A percentile compares a stretch with the other conserved stretches of the same genome.
These are phyloP conservation scores for Drosophila ficusphila DNA, from an alignment of 1,140 invertebrate species.

Conservation along the genomic window DNA sequence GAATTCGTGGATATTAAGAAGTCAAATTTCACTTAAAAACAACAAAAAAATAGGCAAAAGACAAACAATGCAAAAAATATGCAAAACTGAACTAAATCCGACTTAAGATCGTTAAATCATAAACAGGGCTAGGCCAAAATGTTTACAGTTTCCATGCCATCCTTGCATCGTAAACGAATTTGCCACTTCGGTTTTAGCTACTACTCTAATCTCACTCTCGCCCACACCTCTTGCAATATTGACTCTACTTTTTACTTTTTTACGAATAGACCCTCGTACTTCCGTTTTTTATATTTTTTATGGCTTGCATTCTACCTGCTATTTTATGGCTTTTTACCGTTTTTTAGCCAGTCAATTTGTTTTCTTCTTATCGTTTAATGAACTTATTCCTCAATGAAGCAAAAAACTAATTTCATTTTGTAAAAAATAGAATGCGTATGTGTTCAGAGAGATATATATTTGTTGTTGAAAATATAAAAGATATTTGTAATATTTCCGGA, in stretches of 20 bases:
- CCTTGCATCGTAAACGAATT: conserved; percentile 57
- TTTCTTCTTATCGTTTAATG: conserved; percentile 18
- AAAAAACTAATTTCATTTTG: too few relatives aligned
- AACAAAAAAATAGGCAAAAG: conserved; percentile 48
- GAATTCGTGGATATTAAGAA: conserved; percentile 72
- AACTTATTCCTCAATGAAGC: conserved; percentile 25
- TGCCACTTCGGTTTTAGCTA: conserved; percentile 8
- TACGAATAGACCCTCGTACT: conserved; percentile 11
- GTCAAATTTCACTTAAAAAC: conserved; percentile 74
- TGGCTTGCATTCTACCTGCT: conserved; percentile 21
- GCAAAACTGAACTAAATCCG: conserved; percentile 76
- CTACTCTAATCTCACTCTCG: conserved; percentile 5
- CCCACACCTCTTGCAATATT: conserved; percentile 14
- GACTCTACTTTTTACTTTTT: conserved; percentile 73
- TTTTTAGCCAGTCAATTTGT: conserved; percentile 29
- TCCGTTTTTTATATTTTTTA: conserved; percentile 65
- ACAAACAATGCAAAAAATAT: conserved; percentile 77
- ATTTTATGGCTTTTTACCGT: conserved; percentile 44
- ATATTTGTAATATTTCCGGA: too few relatives aligned
- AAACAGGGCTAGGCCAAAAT: conserved; percentile 11
- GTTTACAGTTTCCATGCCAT: conserved; percentile 29
- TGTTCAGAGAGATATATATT: too few relatives aligned
- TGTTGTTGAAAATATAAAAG: too few relatives aligned
- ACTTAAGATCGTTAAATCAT: conserved; percentile 54
- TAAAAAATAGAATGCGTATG: neutral